Conservation (phyloP, 2,797 vertebrate species). For the Semaprochilodus insignis region DNA sequence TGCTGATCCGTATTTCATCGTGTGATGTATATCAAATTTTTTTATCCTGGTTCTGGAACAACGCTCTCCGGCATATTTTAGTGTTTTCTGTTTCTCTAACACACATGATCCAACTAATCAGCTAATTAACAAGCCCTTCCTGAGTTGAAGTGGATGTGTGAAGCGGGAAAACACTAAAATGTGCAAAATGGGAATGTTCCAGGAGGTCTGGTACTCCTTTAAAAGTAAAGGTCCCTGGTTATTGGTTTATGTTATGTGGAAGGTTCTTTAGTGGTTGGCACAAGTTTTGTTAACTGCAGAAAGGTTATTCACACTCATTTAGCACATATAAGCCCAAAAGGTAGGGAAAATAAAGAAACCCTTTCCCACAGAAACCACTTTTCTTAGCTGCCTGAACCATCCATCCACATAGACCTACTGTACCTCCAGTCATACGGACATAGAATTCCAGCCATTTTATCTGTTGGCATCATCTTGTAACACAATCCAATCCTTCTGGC, state of each 20-base stretch:
- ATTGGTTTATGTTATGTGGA: not conserved
- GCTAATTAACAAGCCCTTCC: conserved; percentile 11
- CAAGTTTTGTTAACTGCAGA: not conserved
- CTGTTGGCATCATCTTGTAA: too few species aligned
- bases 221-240: not conserved
- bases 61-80: not conserved
- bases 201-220: not conserved
- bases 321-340: too few species aligned
- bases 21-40: not conserved
- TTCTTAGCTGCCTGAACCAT: too few species aligned
- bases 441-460: too few species aligned
- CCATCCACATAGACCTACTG: too few species aligned
- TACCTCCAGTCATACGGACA: too few species aligned
- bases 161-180: not conserved
- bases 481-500: too few species aligned
- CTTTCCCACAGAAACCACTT: too few species aligned
- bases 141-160: not conserved
- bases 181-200: not conserved
- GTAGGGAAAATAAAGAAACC: too few species aligned
- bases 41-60: not conserved
- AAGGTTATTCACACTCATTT: not conserved
- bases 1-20: not conserved
- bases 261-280: not conserved
- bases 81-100: not conserved
- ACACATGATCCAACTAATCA: conserved; percentile 3